Evolutionary conservation across 2,888 invertebrate species (phyloP).

Genomic region (Hoplodrina ambigua): DNA sequence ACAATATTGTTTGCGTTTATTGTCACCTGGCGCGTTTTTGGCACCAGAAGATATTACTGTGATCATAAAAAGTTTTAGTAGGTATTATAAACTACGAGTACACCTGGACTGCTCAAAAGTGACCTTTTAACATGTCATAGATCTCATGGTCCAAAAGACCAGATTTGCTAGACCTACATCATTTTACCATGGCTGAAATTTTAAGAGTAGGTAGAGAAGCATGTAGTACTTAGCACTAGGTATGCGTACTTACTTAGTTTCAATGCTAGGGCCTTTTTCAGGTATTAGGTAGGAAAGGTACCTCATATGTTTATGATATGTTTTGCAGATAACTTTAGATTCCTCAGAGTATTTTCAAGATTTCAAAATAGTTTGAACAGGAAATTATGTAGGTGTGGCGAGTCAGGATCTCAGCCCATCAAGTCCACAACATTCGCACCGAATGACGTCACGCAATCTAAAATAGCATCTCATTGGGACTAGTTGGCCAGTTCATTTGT

Average conservation of each 20-base stretch:
- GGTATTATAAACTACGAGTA: background rate
- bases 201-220: too few relatives aligned
- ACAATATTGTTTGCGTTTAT: background rate
- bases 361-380: too few relatives aligned
- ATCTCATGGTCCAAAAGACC: background rate
- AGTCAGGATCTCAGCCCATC: background rate
- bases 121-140: slow-evolving; percentile 11
- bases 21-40: background rate
- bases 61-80: background rate
- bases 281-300: too few relatives aligned
- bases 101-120: slow-evolving; percentile 20
- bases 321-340: too few relatives aligned
- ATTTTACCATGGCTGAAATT: too few relatives aligned
- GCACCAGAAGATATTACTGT: too few relatives aligned
- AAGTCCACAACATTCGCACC: slow-evolving; percentile 3
- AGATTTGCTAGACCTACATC: too few relatives aligned
- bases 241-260: too few relatives aligned
- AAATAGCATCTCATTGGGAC: slow-evolving; percentile 45
- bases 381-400: background rate
- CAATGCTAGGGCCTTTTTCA: too few relatives aligned
- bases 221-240: too few relatives aligned
- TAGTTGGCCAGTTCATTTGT: slow-evolving; percentile 55
- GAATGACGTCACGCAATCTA: slow-evolving; percentile 31
- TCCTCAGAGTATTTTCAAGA: too few relatives aligned
- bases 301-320: too few relatives aligned